These are phyloP conservation scores for Pocillopora verrucosa DNA, from an alignment of 64 coral and sea anemone species.

Conservation along the genomic window DNA sequence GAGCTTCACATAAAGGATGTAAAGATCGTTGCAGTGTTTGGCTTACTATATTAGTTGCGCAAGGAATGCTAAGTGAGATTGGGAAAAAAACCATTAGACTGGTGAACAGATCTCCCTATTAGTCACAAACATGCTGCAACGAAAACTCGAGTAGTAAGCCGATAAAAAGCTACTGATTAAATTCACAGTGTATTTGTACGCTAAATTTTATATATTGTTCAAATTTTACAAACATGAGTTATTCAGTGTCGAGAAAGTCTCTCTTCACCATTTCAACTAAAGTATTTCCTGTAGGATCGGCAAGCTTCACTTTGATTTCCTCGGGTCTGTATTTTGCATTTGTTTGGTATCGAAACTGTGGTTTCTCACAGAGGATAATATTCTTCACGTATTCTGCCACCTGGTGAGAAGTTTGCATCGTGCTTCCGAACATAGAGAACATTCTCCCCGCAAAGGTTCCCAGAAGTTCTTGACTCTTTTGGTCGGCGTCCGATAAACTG, in stretches of 20 bases:
- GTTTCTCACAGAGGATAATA: conserved; percentile 49
- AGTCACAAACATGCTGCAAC: no score
- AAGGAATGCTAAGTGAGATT: no score
- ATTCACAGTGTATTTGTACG: not conserved
- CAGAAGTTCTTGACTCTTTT: conserved; percentile 59
- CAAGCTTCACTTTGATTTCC: conserved; percentile 55
- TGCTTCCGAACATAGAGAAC: conserved; percentile 19
- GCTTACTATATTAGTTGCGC: no score
- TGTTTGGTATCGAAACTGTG: conserved; percentile 65
- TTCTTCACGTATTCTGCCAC: conserved; percentile 60
- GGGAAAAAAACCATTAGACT: no score
- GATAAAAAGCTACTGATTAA: no score
- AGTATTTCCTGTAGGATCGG: conserved; percentile 64
- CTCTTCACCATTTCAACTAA: conserved; percentile 8
- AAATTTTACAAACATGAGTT: not conserved
- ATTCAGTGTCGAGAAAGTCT: not conserved
- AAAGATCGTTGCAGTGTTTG: no score
- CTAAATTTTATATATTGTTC: not conserved
- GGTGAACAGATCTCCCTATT: no score
- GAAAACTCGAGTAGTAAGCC: no score
- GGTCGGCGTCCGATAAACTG: conserved; percentile 59
- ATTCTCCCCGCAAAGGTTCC: conserved; percentile 7
- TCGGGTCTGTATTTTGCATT: conserved; percentile 52
- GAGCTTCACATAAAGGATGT: no score
- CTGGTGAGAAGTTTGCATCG: conserved; percentile 45